A percentile compares a stretch with the other conserved stretches of the same genome.
phyloP scores from a whole-genome alignment of 2,797 vertebrate species.

The Gouania willdenowi region DNA sequence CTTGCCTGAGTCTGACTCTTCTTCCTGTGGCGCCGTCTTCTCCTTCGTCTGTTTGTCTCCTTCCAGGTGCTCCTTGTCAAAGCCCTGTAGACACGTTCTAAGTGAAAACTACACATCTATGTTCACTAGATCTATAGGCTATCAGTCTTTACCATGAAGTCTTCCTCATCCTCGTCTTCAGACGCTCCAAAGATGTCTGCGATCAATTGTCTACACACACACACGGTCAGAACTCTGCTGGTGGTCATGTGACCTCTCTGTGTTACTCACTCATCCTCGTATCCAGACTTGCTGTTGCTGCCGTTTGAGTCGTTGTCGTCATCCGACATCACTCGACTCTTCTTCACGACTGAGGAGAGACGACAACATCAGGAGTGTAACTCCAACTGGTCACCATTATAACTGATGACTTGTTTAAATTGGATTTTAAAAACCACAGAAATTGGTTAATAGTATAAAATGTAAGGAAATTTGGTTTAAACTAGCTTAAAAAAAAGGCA shows the following conservation, averaged over 20 bases:
- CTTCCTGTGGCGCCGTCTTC: constrained; percentile 62
- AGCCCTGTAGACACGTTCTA: constrained; percentile 76
- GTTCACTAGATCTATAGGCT: too few relatives aligned
- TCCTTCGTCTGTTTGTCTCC: constrained; percentile 70
- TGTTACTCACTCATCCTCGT: constrained; percentile 87
- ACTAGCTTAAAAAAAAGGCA: too few relatives aligned
- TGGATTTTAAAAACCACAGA: too few relatives aligned
- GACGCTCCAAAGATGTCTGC: constrained; percentile 99
- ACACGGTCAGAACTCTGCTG: neutral
- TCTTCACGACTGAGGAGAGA: constrained; percentile 73
- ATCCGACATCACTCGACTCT: constrained; percentile 85
- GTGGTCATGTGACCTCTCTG: too few relatives aligned
- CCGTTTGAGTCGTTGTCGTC: constrained; percentile 81
- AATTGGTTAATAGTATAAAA: too few relatives aligned
- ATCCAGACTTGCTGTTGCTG: constrained; percentile 91
- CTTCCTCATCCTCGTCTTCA: constrained; percentile 95
- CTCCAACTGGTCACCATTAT: too few relatives aligned
- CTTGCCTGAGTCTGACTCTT: constrained; percentile 93
- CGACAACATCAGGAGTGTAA: too few relatives aligned
- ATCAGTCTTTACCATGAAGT: constrained; percentile 87
- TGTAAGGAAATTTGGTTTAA: too few relatives aligned
- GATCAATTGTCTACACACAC: constrained; percentile 87
- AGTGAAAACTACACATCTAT: neutral
- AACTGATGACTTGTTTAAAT: too few relatives aligned
- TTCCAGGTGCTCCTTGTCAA: constrained; percentile 97